These are phyloP conservation scores for Chelonus insularis DNA, from an alignment of 1,140 invertebrate genomes.

Conservation along the genomic window DNA sequence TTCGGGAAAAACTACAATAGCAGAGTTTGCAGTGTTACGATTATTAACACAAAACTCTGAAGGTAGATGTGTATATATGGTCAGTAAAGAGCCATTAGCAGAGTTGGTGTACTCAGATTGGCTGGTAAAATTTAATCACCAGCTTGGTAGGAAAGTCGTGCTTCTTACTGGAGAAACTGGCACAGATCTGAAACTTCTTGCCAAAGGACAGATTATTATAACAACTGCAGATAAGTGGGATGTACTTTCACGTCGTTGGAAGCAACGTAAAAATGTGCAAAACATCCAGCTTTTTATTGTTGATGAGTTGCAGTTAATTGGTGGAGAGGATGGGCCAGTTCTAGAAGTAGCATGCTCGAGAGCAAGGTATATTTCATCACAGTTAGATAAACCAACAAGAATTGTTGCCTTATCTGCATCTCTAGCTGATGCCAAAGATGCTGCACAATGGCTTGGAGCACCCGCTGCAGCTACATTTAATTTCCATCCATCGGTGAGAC, in stretches of 20 bases:
- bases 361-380: constrained; percentile 96
- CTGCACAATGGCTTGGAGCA: constrained; percentile 96
- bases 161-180: constrained; percentile 97
- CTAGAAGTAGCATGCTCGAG: constrained; percentile 97
- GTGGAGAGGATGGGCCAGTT: constrained; percentile 88
- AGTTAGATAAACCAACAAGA: constrained; percentile 90
- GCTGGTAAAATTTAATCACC: constrained; percentile 83
- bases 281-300: constrained; percentile 96
- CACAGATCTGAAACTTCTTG: constrained; percentile 91
- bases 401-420: constrained; percentile 96
- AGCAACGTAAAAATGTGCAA: constrained; percentile 97
- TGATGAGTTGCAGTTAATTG: constrained; percentile 94
- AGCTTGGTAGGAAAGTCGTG: constrained; percentile 86
- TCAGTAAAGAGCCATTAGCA: constrained; percentile 89
- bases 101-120: constrained; percentile 91
- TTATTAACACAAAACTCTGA: constrained; percentile 77
- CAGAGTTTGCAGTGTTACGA: constrained; percentile 94
- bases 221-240: constrained; percentile 99
- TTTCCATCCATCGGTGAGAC: constrained; percentile 97
- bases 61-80: constrained; percentile 89
- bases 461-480: constrained; percentile 93
- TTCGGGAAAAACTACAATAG: constrained; percentile 95
- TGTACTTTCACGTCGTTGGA: constrained; percentile 96
- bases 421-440: constrained; percentile 92
- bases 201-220: constrained; percentile 93